A percentile compares a stretch with the other conserved stretches of the same genome.
Conservation (phyloP, 2,888 invertebrate genomes). For the Oscheius onirici region DNA sequence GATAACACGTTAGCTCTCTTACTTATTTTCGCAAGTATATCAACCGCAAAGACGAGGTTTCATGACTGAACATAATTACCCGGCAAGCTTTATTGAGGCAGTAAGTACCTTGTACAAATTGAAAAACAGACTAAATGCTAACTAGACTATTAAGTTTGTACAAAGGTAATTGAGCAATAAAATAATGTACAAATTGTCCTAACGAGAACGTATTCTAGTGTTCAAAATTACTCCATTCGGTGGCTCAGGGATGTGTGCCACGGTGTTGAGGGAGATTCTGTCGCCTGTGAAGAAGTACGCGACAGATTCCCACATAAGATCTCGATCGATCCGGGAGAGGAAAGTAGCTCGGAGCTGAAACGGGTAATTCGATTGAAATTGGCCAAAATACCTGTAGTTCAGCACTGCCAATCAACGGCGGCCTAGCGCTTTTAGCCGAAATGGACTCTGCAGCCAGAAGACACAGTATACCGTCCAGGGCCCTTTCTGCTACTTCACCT, state of each 20-base stretch:
- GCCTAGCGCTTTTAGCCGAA: slow-evolving; percentile 45
- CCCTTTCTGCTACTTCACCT: slow-evolving; percentile 32
- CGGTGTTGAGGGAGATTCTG: slow-evolving; percentile 19
- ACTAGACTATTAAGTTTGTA: slow-evolving; percentile 1
- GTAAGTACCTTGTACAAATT: not conserved
- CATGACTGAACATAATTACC: not conserved
- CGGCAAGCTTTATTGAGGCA: not conserved
- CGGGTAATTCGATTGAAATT: not conserved
- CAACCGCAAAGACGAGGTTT: not conserved
- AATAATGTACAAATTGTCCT: not conserved
- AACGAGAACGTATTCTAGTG: slow-evolving; percentile 12
- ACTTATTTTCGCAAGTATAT: no score
- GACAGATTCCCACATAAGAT: slow-evolving; percentile 59
- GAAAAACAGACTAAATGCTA: not conserved
- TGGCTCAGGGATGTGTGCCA: not conserved
- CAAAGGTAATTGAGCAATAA: not conserved
- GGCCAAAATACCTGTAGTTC: slow-evolving; percentile 57
- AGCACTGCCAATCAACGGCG: slow-evolving; percentile 56
- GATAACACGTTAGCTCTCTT: no score
- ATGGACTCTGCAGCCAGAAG: slow-evolving; percentile 68
- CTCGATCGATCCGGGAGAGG: slow-evolving; percentile 59
- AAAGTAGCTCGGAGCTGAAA: slow-evolving; percentile 67
- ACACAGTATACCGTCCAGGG: slow-evolving; percentile 56
- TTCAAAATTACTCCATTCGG: slow-evolving; percentile 15
- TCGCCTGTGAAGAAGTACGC: slow-evolving; percentile 54